These are phyloP conservation scores for Episyrphus balteatus DNA, from an alignment of 1,140 invertebrate species.

Conservation along the genomic window DNA sequence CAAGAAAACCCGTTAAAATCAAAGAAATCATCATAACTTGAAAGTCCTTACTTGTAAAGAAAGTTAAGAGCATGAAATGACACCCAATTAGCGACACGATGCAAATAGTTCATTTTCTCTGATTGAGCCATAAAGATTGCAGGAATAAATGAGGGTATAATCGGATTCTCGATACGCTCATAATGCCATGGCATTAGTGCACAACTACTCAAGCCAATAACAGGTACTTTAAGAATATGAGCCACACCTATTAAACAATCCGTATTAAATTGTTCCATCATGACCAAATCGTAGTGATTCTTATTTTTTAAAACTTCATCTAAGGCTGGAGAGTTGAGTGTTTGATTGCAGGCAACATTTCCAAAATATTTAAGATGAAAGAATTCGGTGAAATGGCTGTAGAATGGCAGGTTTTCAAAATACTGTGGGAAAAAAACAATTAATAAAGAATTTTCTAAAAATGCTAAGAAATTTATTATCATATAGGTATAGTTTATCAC, in stretches of 20 bases:
- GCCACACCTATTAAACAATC: constrained; percentile 54
- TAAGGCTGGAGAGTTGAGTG: constrained; percentile 25
- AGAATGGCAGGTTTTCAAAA: constrained; percentile 26
- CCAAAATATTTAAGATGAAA: constrained; percentile 29
- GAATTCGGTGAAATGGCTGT: constrained; percentile 26
- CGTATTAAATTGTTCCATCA: constrained; percentile 56
- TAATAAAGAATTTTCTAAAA: background rate
- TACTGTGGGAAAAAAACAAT: constrained; percentile 11
- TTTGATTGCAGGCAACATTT: constrained; percentile 22
- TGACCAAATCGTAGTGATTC: constrained; percentile 51
- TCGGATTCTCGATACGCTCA: constrained; percentile 43
- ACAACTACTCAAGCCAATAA: constrained; percentile 45
- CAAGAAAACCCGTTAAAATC: background rate
- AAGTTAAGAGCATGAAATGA: constrained; percentile 18
- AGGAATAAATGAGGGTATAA: constrained; percentile 46
- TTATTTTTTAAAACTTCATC: constrained; percentile 20
- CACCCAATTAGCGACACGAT: constrained; percentile 38
- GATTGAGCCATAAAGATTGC: constrained; percentile 42
- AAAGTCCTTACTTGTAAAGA: constrained; percentile 22
- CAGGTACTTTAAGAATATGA: constrained; percentile 48
- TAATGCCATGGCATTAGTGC: constrained; percentile 49
- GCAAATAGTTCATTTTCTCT: constrained; percentile 41
- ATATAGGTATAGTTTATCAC: too few relatives aligned
- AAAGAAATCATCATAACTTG: too few relatives aligned
- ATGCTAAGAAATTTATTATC: too few relatives aligned